Conservation (phyloP, 2,113 vertebrate species). For the Lucifuga dentata region DNA sequence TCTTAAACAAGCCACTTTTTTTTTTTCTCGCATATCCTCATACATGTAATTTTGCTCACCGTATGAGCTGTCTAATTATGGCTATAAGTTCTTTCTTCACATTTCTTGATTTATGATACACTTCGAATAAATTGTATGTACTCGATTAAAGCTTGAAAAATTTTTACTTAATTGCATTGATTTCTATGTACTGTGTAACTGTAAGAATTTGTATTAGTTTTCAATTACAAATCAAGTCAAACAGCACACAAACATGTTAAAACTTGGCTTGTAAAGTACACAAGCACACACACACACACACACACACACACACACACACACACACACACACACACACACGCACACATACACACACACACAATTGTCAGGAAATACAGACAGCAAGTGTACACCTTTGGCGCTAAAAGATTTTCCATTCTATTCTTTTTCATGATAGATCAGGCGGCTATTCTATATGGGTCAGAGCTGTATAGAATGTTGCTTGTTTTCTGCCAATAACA, state of each 20-base stretch:
- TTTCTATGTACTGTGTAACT: too few relatives aligned
- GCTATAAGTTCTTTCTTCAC: too few relatives aligned
- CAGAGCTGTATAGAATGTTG: not conserved
- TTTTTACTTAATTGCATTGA: too few relatives aligned
- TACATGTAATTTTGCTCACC: too few relatives aligned
- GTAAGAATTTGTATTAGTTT: too few relatives aligned
- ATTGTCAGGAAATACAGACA: slow-evolving; percentile 14
- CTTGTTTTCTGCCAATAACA: not conserved
- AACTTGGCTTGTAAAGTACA: slow-evolving; percentile 1
- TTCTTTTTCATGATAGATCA: slow-evolving; percentile 23
- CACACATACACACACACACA: slow-evolving; percentile 30
- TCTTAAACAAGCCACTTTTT: too few relatives aligned
- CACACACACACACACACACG: not conserved
- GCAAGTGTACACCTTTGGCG: slow-evolving; percentile 32
- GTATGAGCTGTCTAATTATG: too few relatives aligned
- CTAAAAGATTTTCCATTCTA: slow-evolving; percentile 4
- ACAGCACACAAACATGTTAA: not conserved
- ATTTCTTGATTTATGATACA: too few relatives aligned
- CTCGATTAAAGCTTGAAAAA: too few relatives aligned
- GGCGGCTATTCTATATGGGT: not conserved
- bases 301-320: slow-evolving; percentile 4
- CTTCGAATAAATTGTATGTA: too few relatives aligned
- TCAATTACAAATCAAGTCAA: too few relatives aligned
- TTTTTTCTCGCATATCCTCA: too few relatives aligned
- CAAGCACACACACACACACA: not conserved